These are phyloP conservation scores for Thereva nobilitata DNA, from an alignment of 2,888 invertebrate genomes.

Conservation along the genomic window DNA sequence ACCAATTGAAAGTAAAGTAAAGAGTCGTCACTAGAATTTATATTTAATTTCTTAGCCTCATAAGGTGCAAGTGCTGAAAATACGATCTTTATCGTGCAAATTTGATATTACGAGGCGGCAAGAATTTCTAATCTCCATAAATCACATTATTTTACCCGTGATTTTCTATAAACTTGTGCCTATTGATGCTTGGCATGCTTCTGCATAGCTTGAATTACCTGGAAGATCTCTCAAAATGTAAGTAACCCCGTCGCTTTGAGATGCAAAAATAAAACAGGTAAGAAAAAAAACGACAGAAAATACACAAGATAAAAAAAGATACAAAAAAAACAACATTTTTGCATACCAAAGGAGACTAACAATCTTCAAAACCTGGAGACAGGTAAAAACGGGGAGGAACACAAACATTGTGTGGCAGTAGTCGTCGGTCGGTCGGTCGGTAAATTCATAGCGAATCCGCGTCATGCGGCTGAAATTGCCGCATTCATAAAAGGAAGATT, in stretches of 20 bases:
- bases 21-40: no score
- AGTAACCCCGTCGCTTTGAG: no score
- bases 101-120: background rate
- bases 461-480: background rate
- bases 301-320: background rate
- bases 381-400: background rate
- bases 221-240: no score
- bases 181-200: conserved; percentile 13
- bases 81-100: background rate
- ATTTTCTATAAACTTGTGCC: conserved; percentile 13
- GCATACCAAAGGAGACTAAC: background rate
- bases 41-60: no score
- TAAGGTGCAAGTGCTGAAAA: no score
- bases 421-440: no score
- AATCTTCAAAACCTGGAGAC: background rate
- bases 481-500: conserved; percentile 27
- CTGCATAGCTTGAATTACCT: conserved; percentile 25
- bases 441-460: no score
- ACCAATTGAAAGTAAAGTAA: no score
- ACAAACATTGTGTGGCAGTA: background rate
- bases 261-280: no score
- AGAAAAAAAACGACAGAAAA: background rate
- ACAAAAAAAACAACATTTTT: background rate
- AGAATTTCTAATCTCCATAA: conserved; percentile 27
- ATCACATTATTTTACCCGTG: conserved; percentile 29